Base-by-base conservation (phyloP, 2,113 vertebrate genomes). In the Cyprinodon tularosa region DNA sequence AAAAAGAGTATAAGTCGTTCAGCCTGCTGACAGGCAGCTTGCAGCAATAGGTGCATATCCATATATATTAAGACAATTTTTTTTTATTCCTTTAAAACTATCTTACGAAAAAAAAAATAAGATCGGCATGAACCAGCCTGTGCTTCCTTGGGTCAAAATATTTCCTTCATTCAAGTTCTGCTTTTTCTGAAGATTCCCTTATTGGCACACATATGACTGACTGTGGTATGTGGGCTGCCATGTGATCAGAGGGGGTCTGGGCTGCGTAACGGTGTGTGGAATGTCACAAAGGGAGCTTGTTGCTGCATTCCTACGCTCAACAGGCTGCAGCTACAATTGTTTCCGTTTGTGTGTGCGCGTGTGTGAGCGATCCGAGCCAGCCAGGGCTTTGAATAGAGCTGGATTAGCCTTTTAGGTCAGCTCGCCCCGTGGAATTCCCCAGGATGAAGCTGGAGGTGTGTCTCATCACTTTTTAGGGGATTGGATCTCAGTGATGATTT, bases 211-310 rank as follows among this genome's bases (percentile, higher is more conserved):
- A 65, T 85, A 80, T 78, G 84, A 80, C 71, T 8, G 68, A 40
- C 47, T 66, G 3, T 61, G 79, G 84, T 86, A 84, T 86, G 87
- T 72, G 71, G 88, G 86, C 84, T 74, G 73, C 65, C 90, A 86
- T 92, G 91, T 92, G 89, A 92, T 82, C 17, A 17, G 77, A 17
- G 5, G 77, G 75, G 81, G 50, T 66, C 57, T 1, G 62, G 77
- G 78, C 77, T 88, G 80, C 72, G 77, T 87, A 82, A 91, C 87
- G 84, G 79, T 86, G 82, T 85, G 82, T 90, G 93, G 92, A 94
- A 93, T 93, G 90, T 86, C 86, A 91, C 88, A 89, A 83, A 90
- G 89, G 80, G 87, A 88, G 93, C 90, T 92, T 93, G 89, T 91
- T 90, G 91, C 91, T 81, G 79, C 91, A 91, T 93, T 94, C 91